Evolutionary conservation across 2,113 vertebrate species (phyloP), one percentile per base, ranked within the genome.

Genomic region (Datnioides undecimradiatus): DNA sequence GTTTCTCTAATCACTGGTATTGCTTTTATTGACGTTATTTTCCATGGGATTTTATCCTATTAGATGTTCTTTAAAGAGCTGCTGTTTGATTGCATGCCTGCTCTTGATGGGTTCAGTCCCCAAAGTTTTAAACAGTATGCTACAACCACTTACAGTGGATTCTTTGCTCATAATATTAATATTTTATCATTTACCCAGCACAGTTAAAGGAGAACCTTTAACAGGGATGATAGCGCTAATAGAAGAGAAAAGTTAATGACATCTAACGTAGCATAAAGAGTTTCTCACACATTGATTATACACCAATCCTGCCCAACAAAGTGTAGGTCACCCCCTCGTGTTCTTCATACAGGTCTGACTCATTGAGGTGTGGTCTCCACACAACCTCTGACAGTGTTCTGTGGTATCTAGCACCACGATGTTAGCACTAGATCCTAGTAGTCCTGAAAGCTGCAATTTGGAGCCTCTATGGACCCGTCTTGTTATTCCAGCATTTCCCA

Each of bases 1-100:
- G 36, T 74, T 96, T 76, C 68, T 84, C 87, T 87, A 87, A 91
- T 87, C 80, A 87, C 74, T 79, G 77, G 66, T 88, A 41, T 64
- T 74, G 83, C 69, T 84, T 88, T 91, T 90, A 87, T 87, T 90
- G 69, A 78, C 51, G 67, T 86, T 91, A 73, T 83, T 82, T 78
- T 85, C 73, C 46, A 66, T 76, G 46, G 49, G 54, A 79, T 88
- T 88, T 87, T 73, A 80, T 84, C 77, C 85, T 82, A 57, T 89
- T 90, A 80, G 67, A 73, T 6, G 29, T 78, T 73, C 82, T 83
- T 82, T 82, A 77, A 80, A 83, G 64, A 68, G 74, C 57, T 70
- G 69, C 68, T 75, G 55, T 91, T 82, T 83, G 76, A 87, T 85
- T 87, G 79, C 45, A 11, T 31, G 60, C 73, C 46, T 58, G 59